phyloP scores from a whole-genome alignment of 2,888 invertebrate genomes.

The Idaea aversata region DNA sequence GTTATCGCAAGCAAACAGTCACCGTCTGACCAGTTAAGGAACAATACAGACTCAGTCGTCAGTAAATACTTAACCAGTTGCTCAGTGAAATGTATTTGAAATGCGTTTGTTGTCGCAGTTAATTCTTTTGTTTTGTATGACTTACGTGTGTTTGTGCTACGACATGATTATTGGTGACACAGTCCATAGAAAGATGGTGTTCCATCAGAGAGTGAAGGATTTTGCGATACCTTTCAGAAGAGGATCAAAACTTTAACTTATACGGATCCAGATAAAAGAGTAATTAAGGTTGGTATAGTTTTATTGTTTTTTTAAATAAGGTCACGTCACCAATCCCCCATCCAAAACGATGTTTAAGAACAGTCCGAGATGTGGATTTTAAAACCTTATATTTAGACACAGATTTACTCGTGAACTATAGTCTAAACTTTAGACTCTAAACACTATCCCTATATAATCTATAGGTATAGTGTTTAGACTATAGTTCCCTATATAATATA shows the following conservation, averaged over 20 bases:
- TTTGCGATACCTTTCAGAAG: constrained; percentile 74
- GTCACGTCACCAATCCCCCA: no score
- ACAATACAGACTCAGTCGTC: constrained; percentile 24
- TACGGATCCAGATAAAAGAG: constrained; percentile 64
- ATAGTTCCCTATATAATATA: no score
- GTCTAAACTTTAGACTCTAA: no score
- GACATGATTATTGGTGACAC: constrained; percentile 74
- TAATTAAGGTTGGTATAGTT: constrained; percentile 55
- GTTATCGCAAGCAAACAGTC: constrained; percentile 47
- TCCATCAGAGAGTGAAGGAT: constrained; percentile 71
- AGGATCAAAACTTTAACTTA: constrained; percentile 62
- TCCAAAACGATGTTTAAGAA: no score
- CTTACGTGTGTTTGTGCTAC: constrained; percentile 50
- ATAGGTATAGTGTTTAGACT: no score
- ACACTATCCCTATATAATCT: no score
- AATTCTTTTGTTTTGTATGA: constrained; percentile 43
- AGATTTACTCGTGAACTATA: no score
- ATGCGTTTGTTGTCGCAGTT: constrained; percentile 58
- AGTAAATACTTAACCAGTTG: constrained; percentile 9
- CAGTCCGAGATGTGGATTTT: no score
- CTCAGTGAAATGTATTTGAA: constrained; percentile 49
- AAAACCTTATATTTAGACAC: no score
- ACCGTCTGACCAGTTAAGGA: constrained; percentile 27
- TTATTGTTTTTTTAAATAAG: constrained; percentile 3
- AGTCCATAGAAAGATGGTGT: constrained; percentile 74